Base-by-base conservation (phyloP, 2,888 invertebrate genomes). In the Aleiodes testaceus region DNA sequence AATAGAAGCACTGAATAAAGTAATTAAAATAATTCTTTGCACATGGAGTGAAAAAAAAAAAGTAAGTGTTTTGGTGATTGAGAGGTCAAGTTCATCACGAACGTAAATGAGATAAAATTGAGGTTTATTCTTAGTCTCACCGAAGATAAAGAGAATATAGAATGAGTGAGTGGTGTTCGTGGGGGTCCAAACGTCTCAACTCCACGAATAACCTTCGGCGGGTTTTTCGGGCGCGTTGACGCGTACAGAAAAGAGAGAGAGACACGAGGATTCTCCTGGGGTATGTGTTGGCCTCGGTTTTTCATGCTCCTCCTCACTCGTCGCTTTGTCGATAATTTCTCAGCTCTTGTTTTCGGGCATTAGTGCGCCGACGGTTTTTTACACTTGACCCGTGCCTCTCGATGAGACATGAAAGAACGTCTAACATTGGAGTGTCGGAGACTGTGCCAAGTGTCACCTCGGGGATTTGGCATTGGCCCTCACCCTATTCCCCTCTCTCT, bases 391-490 rank as follows among this genome's bases (percentile, higher is more conserved):
- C 59, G n/a, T 11, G 59, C 36, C 18, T 36, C 59, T 36, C 42
- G 59, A 59, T 59, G 59, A 59, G 14, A 59, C 59, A 59, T 59
- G 59, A 59, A 59, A 59, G 59, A 59, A 42, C 36, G 36, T 36
- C 36, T 59, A 7, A 36, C 49, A 49, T 50, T 30, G 59, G 50
- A 66, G 44, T 67, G 59, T 47, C 47, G 52, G 50, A 63, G 64
- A 80, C 80, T 79, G 79, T 75, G 72, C 70, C 74, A 71, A 67
- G 75, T 70, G 70, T 72, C 72, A 70, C 69, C 68, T 66, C 69
- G 70, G 72, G 68, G 78, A 79, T 36, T 80, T 81, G 81, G 81
- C 80, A 82, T 80, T 80, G 80, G 78, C 79, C 80, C 76, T 76
- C 71, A 78, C 75, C 76, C 74, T 50, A 72, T 42, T 50, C 61